Base-by-base conservation (phyloP, 1,140 invertebrate species). In the Tenebrio molitor region DNA sequence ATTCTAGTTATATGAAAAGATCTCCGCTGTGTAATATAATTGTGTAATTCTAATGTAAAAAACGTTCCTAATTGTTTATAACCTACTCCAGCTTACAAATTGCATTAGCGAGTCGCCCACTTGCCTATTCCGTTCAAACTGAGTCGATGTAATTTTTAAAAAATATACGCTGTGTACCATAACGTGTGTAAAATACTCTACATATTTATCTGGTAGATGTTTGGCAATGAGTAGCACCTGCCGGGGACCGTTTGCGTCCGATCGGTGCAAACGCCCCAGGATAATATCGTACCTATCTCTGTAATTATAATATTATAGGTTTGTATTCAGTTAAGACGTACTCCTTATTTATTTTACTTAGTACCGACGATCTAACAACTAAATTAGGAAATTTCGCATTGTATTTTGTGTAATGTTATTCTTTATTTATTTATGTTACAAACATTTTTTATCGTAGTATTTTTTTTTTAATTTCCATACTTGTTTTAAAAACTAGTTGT, bases 1-100 rank as follows among this genome's bases (percentile, higher is more conserved):
- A 76, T 76, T 62, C 16, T 50, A 68, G 29, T 50, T 50, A 44
- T 17, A 67, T n/a, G n/a, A 41, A 50, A 68, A 50, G 65, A 68
- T 68, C 65, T 68, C 65, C 23, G 21, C 16, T 68, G 39, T 65
- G 62, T 65, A 42, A 65, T 65, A 41, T 65, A 65, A 17, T 4
- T 29, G 36, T 39, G 62, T 65, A 65, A 39, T 53, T 63, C 16
- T 63, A 36, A 41, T 65, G 33, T 65, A 65, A 39, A 65, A 65
- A 65, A 19, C 39, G 62, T 65, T 65, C 62, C 62, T 65, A 65
- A 42, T 39, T 58, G 50, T 25, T 29, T 58, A 58, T 23, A n/a
- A n/a, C n/a, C 23, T 25, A 58, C 50, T 58, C 16, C 21, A 58
- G 21, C 50, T 29, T 58, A 29, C 19, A 58, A 39, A 8, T 53